These are phyloP conservation scores for Tamias sibiricus DNA, from an alignment of 2,113 vertebrate species.

Conservation along the genomic window DNA sequence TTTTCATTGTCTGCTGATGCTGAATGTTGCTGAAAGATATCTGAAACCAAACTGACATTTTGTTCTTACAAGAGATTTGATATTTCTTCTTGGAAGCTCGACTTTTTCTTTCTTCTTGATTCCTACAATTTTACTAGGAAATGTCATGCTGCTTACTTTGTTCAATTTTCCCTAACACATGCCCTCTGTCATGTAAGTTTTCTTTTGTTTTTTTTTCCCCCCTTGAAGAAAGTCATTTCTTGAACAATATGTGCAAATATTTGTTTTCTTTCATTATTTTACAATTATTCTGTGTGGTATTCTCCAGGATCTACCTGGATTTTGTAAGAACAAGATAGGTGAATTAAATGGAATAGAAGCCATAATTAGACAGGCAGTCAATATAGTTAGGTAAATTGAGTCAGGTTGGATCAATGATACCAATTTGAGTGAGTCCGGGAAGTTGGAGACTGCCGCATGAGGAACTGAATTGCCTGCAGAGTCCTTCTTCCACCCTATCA, in stretches of 20 bases:
- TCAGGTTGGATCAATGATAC: too few relatives aligned
- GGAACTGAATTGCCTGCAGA: too few relatives aligned
- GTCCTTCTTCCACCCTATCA: too few relatives aligned
- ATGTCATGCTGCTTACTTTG: neutral
- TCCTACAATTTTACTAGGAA: conserved; percentile 32
- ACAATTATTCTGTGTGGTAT: neutral
- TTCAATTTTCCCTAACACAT: neutral
- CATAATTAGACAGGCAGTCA: too few relatives aligned
- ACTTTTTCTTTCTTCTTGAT: neutral
- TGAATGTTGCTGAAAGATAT: conserved; percentile 36
- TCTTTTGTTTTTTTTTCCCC: neutral
- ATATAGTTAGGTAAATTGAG: too few relatives aligned
- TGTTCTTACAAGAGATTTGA: neutral
- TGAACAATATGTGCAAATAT: neutral
- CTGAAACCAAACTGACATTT: conserved; percentile 42
- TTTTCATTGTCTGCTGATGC: conserved; percentile 16
- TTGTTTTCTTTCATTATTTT: conserved; percentile 33
- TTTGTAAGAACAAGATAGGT: neutral
- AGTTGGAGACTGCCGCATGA: too few relatives aligned
- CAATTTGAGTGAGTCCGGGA: too few relatives aligned
- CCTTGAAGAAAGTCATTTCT: neutral
- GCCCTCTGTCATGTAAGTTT: conserved; percentile 36
- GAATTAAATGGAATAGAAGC: neutral
- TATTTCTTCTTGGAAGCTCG: conserved; percentile 19
- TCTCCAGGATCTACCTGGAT: neutral